Evolutionary conservation across 2,113 vertebrate genomes (phyloP).

Genomic region (Illadopsis cleaveri): DNA sequence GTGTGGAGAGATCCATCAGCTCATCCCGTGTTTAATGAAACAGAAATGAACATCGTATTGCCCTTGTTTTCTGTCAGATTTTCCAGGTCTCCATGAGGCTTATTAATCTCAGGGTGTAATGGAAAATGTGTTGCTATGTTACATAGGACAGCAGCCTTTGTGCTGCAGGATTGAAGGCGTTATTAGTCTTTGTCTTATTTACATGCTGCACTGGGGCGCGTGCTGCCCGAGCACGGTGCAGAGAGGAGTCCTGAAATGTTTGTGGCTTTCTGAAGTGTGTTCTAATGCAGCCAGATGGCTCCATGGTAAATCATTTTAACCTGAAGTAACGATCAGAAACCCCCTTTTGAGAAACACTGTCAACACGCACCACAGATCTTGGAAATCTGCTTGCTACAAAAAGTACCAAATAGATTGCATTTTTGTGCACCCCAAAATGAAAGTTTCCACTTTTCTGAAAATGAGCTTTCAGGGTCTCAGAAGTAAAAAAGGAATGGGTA

Average conservation of each 20-base stretch:
- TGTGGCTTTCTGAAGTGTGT: constrained; percentile 14
- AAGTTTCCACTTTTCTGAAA: not conserved
- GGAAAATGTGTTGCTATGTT: constrained; percentile 57
- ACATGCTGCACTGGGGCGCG: not conserved
- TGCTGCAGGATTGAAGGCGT: not conserved
- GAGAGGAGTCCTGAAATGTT: not conserved
- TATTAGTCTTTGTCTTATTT: constrained; percentile 68
- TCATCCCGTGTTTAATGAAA: constrained; percentile 66
- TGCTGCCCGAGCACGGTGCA: not conserved
- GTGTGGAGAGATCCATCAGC: constrained; percentile 40
- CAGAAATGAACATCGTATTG: constrained; percentile 60
- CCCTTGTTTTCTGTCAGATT: constrained; percentile 61
- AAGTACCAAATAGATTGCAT: not conserved
- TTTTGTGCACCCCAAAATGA: not conserved
- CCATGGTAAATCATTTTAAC: constrained; percentile 14
- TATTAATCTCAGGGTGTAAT: constrained; percentile 67
- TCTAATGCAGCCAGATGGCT: constrained; percentile 41
- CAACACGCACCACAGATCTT: not conserved
- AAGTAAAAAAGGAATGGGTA: not conserved
- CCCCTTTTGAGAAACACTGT: not conserved
- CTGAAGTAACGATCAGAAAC: constrained; percentile 4
- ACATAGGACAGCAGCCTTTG: constrained; percentile 5
- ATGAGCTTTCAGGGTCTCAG: not conserved
- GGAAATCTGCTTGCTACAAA: not conserved
- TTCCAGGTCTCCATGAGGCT: constrained; percentile 34